These are phyloP conservation scores for Oscheius sp. DNA, from an alignment of 2,888 invertebrate genomes.

Conservation along the genomic window DNA sequence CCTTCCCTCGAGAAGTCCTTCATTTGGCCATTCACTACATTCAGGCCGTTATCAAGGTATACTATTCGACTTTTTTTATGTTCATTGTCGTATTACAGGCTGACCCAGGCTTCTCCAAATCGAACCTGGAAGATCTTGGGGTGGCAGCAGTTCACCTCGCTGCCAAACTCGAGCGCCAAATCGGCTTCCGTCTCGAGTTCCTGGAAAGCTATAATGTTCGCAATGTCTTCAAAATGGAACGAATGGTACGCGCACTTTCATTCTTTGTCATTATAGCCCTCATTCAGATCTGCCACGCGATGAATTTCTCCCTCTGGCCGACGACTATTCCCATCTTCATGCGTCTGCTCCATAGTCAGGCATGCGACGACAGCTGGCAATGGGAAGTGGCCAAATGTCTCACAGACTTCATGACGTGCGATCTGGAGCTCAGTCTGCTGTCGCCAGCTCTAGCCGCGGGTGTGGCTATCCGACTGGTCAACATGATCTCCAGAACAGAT, in stretches of 20 bases:
- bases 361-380: constrained; percentile 13
- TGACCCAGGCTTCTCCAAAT: not conserved
- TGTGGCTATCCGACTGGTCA: constrained; percentile 18
- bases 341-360: constrained; percentile 6
- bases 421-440: not conserved
- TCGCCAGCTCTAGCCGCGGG: constrained; percentile 21
- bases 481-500: not conserved
- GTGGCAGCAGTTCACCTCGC: constrained; percentile 26
- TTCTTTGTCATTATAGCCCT: not conserved
- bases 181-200: not conserved
- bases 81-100: not conserved
- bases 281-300: constrained; percentile 11
- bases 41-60: constrained; percentile 4
- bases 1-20: constrained; percentile 21
- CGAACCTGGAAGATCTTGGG: constrained; percentile 8
- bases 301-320: constrained; percentile 18
- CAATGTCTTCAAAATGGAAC: constrained; percentile 11
- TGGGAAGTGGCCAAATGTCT: constrained; percentile 22
- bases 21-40: constrained; percentile 29
- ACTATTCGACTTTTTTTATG: not conserved
- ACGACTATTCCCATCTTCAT: constrained; percentile 28
- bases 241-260: not conserved
- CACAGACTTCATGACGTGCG: constrained; percentile 18
- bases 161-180: constrained; percentile 22
- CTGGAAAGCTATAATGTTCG: constrained; percentile 5